A percentile compares a stretch with the other conserved stretches of the same genome.
These are phyloP conservation scores for Forbesichthys agassizii DNA, from an alignment of 2,113 vertebrate species.

Conservation along the genomic window DNA sequence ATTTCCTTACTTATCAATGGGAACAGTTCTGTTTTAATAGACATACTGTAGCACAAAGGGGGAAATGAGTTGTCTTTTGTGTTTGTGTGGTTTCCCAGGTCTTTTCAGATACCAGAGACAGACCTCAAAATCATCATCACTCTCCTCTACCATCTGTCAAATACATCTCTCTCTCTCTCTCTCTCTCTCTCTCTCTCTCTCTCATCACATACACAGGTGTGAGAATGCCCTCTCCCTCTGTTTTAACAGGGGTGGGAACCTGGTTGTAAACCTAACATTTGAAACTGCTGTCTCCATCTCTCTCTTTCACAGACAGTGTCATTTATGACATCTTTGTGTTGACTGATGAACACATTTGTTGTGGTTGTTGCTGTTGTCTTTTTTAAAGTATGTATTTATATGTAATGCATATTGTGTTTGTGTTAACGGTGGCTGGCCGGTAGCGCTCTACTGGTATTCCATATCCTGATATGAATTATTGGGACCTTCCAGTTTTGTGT, in stretches of 20 bases:
- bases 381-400: neutral
- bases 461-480: too few species aligned
- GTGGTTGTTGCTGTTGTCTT: neutral
- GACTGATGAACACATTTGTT: conserved; percentile 41
- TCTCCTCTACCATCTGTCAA: conserved; percentile 70
- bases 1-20: neutral
- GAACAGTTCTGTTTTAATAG: neutral
- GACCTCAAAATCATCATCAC: conserved; percentile 71
- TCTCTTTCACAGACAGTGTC: neutral
- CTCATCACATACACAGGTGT: conserved; percentile 33
- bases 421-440: too few species aligned
- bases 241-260: conserved; percentile 63
- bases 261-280: conserved; percentile 51
- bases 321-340: neutral
- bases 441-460: too few species aligned
- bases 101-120: conserved; percentile 66
- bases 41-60: conserved; percentile 1
- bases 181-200: conserved; percentile 8
- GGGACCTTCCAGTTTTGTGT: too few species aligned
- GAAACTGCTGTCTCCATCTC: conserved; percentile 38
- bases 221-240: conserved; percentile 52
- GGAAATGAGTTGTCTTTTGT: conserved; percentile 32
- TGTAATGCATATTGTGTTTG: too few species aligned
- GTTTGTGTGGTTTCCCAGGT: conserved; percentile 60
- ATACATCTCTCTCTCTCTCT: conserved; percentile 59